These are phyloP conservation scores for Actinopyga echinites DNA, from an alignment of 53 echinoderm and acorn worm species.

Conservation along the genomic window DNA sequence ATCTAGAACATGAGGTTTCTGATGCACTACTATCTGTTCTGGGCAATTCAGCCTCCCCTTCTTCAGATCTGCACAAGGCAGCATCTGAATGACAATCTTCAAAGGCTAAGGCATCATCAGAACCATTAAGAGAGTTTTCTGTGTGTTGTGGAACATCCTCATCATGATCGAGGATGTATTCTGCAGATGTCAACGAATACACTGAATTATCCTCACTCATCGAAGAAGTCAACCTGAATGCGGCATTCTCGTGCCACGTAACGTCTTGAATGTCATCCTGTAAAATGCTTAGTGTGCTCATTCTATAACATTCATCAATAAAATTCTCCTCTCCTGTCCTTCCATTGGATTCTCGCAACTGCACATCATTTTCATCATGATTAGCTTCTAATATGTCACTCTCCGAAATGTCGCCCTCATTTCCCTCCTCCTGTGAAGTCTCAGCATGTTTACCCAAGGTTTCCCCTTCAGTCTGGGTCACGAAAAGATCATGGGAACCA, in stretches of 20 bases:
- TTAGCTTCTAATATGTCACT: neutral
- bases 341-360: neutral
- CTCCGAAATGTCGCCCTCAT: neutral
- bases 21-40: neutral
- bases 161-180: no score
- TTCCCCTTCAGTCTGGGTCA: no score
- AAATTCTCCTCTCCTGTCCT: neutral
- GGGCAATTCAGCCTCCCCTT: neutral
- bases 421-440: neutral
- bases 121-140: no score
- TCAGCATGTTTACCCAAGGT: no score
- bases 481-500: slow-evolving; percentile 5
- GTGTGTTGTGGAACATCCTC: no score
- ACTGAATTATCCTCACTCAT: no score
- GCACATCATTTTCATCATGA: neutral
- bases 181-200: no score
- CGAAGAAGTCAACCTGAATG: neutral
- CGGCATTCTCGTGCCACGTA: slow-evolving; percentile 25
- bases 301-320: slow-evolving; percentile 16
- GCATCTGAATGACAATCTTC: neutral
- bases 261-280: slow-evolving; percentile 1
- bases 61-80: no score
- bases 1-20: neutral
- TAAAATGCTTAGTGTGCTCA: slow-evolving; percentile 19
- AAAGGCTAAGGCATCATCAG: no score